Conservation (phyloP, 1,140 invertebrate species). For the Scaptomyza hsui region DNA sequence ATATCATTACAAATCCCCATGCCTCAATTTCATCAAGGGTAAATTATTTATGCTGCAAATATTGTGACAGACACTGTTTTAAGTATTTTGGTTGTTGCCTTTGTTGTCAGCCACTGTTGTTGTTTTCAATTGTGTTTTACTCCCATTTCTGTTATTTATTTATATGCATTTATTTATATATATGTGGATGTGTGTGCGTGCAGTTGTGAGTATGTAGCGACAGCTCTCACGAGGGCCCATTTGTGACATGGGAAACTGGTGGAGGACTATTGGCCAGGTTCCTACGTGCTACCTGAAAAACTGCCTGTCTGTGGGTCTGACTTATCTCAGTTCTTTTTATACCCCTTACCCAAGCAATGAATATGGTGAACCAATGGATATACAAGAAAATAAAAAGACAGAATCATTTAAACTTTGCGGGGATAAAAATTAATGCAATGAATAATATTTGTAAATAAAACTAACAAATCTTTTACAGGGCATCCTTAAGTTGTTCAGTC, state of each 20-base stretch:
- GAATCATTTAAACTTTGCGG: too few relatives aligned
- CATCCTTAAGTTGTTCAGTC: not conserved
- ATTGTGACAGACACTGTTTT: slow-evolving; percentile 20
- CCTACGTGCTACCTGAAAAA: slow-evolving; percentile 5
- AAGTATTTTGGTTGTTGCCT: slow-evolving; percentile 40
- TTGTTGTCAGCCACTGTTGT: slow-evolving; percentile 37
- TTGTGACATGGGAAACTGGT: slow-evolving; percentile 4
- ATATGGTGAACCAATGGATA: not conserved
- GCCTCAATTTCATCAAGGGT: slow-evolving; percentile 49
- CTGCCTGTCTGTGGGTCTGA: not conserved
- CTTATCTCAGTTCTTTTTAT: slow-evolving; percentile 7
- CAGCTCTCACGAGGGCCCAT: slow-evolving; percentile 9
- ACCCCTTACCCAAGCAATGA: not conserved
- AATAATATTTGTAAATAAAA: too few relatives aligned
- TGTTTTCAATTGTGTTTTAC: slow-evolving; percentile 61
- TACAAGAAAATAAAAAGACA: too few relatives aligned
- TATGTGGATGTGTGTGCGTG: slow-evolving; percentile 11
- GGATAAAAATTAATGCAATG: too few relatives aligned
- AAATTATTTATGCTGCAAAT: slow-evolving; percentile 48
- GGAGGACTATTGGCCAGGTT: slow-evolving; percentile 21
- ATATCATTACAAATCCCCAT: slow-evolving; percentile 38
- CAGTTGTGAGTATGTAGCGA: slow-evolving; percentile 25
- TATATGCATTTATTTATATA: slow-evolving; percentile 68
- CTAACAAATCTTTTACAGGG: not conserved
- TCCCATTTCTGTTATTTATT: slow-evolving; percentile 59